A percentile compares a stretch with the other conserved stretches of the same genome.
phyloP scores from a whole-genome alignment of 2,888 invertebrate species.

The Synergus laeviventris region DNA sequence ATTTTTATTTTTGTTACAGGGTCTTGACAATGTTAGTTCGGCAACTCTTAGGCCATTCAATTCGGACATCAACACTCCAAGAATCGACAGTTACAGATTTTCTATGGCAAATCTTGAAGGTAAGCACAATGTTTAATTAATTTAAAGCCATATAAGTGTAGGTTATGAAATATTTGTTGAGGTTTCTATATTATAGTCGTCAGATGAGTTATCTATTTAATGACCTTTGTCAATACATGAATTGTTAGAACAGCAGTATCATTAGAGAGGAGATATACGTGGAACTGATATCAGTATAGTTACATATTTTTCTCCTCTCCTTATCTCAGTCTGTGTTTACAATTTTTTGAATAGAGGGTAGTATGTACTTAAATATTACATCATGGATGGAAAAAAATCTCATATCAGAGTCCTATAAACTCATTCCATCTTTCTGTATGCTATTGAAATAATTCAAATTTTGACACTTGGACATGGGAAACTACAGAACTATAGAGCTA shows the following conservation, averaged over 20 bases:
- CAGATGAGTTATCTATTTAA: not conserved
- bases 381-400: not conserved
- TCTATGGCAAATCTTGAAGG: constrained; percentile 96
- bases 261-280: not conserved
- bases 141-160: not conserved
- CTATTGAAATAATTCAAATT: not conserved
- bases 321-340: not conserved
- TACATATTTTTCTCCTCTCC: not conserved
- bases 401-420: not conserved
- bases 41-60: constrained; percentile 81
- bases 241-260: not conserved
- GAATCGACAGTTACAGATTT: constrained; percentile 93
- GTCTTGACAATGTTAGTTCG: constrained; percentile 81
- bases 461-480: not conserved
- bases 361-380: not conserved
- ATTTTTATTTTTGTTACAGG: constrained; percentile 78
- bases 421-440: not conserved
- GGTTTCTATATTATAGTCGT: not conserved
- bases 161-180: not conserved
- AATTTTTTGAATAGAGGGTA: not conserved
- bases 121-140: constrained; percentile 60
- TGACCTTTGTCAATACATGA: constrained; percentile 12
- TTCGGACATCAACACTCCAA: constrained; percentile 85
- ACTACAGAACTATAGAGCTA: not conserved
- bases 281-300: constrained; percentile 1